Conservation (phyloP, 2,113 vertebrate species). For the Sphaerodactylus townsendi region DNA sequence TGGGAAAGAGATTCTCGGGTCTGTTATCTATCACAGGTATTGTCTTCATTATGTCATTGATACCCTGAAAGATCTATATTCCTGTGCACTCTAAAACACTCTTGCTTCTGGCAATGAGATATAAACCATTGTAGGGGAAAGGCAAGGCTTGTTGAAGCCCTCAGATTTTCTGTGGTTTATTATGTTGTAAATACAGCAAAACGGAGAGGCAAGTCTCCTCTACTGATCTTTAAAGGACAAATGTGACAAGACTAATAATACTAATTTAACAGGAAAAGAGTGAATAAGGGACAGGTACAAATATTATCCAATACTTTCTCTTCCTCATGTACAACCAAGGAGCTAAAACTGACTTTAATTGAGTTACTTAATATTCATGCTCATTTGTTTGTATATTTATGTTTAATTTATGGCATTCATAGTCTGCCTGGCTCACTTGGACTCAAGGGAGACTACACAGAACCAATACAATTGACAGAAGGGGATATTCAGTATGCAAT, state of each 20-base stretch:
- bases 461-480: no score
- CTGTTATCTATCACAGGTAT: background rate
- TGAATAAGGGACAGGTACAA: background rate
- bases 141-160: background rate
- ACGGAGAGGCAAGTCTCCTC: background rate
- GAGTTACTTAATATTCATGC: background rate
- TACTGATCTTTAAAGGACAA: background rate
- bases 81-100: background rate
- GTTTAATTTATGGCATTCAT: no score
- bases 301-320: background rate
- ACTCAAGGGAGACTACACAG: no score
- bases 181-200: background rate
- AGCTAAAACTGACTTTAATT: background rate
- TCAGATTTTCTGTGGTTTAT: background rate
- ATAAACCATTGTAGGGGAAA: background rate
- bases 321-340: background rate
- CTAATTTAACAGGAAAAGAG: background rate
- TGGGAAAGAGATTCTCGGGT: background rate
- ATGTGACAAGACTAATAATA: background rate
- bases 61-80: background rate
- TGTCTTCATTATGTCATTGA: slow-evolving; percentile 6
- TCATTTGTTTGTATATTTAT: background rate
- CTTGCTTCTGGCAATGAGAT: background rate
- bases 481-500: no score
- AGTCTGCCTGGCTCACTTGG: background rate